phyloP scores from a whole-genome alignment of 2,113 vertebrate genomes.

The Axis porcinus region DNA sequence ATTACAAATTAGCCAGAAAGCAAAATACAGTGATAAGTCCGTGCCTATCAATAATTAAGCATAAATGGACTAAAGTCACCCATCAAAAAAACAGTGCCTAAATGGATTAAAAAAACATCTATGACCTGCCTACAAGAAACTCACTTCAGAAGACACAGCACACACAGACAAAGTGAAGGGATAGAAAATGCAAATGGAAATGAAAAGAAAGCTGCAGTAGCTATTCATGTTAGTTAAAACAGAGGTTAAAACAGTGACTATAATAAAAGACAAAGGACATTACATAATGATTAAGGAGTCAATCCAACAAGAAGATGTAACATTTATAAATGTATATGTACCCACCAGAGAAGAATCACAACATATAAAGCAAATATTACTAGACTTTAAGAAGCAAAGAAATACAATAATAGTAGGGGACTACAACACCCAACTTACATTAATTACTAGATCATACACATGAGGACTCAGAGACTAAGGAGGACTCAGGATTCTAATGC shows the following conservation, averaged over 20 bases:
- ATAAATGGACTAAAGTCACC: neutral
- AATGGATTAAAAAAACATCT: neutral
- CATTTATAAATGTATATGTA: neutral
- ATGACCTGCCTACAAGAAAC: neutral
- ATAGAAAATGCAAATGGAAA: neutral
- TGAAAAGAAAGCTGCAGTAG: neutral
- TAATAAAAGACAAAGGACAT: neutral
- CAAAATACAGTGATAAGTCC: neutral
- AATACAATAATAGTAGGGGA: neutral
- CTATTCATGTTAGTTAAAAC: neutral
- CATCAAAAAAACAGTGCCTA: neutral
- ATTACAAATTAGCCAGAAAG: neutral
- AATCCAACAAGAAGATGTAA: neutral
- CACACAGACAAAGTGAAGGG: neutral
- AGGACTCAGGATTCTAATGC: neutral
- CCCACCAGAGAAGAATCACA: neutral
- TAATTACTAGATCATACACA: neutral
- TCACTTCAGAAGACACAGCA: neutral
- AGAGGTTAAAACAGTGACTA: neutral
- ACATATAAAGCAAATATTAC: neutral
- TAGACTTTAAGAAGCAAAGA: neutral
- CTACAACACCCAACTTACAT: neutral
- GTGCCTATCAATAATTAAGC: neutral
- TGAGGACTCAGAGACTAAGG: neutral
- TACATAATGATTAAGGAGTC: neutral